Evolutionary conservation across 1,140 invertebrate species (phyloP), one percentile per base, ranked within the genome.

Genomic region (Pseudachorutes palmiensis): DNA sequence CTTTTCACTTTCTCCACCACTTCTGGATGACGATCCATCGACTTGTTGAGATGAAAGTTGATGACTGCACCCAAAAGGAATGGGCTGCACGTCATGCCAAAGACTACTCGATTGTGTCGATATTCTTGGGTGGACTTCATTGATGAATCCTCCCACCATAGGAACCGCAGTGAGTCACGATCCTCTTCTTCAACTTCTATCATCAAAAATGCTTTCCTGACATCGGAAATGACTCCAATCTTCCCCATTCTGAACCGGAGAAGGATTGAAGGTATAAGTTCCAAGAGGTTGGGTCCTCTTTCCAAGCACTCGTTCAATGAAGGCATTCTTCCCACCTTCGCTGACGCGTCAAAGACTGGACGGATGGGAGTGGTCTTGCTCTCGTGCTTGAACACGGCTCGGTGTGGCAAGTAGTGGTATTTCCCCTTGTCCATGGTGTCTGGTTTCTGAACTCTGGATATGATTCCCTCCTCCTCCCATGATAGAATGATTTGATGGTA

Each of bases 251-350:
- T 67, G 72, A 81, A 81, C 5, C 71, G 61, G 26, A 76, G 24
- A 29, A 80, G 48, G 30, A 79, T 64, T 24, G 69, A 55, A 5
- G 77, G 75, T 19, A 80, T 77, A 0, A 70, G 28, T 65, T 80
- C 77, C 5, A 79, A 74, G 0, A 80, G 69, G 72, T 80, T 79
- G 2, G 67, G 66, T 28, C 76, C 77, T 29, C 74, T 76, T 62
- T 77, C 75, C 5, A 77, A 62, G 67, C 74, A 79, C 28, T 77
- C 57, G 70, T 79, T 79, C 19, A 78, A 68, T 0, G 76, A 77
- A 22, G 74, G 70, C 24, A 3, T 55, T 16, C 63, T 49, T 67
- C 73, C 62, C 75, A 57, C 0, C 74, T 63, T 65, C 75, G 65
- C 72, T n/a, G 63, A 65, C 19, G 63, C 63, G 26, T 65, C 63